Evolutionary conservation across 1,140 invertebrate species (phyloP).

Genomic region (Lithobius niger): DNA sequence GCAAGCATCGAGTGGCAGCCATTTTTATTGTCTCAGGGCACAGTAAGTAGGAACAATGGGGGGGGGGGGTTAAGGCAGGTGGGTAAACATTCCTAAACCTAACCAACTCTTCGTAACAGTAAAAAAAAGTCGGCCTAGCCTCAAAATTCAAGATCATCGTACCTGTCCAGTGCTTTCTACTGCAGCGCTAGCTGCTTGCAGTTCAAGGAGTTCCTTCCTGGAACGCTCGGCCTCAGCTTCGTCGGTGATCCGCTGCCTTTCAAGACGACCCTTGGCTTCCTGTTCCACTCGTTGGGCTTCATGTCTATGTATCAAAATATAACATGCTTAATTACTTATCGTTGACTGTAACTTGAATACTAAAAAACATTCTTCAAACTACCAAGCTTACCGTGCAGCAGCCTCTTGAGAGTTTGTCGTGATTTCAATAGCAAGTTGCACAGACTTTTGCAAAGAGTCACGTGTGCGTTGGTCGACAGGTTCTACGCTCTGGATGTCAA

Average conservation of each 20-base stretch:
- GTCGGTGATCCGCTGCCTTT: constrained; percentile 38
- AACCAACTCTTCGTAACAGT: background rate
- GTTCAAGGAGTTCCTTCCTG: constrained; percentile 32
- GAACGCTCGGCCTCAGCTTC: constrained; percentile 37
- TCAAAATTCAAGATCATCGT: too few relatives aligned
- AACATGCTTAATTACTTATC: constrained; percentile 7
- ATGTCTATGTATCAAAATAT: constrained; percentile 28
- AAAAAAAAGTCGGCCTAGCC: too few relatives aligned
- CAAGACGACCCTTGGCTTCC: constrained; percentile 37
- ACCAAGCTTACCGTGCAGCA: constrained; percentile 34
- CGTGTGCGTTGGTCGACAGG: constrained; percentile 41
- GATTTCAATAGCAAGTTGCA: constrained; percentile 39
- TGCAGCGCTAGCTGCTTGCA: constrained; percentile 32
- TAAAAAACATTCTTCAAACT: background rate
- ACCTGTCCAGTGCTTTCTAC: constrained; percentile 33
- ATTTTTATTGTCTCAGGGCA: too few relatives aligned
- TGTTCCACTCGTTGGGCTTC: constrained; percentile 41
- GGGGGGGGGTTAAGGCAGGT: background rate
- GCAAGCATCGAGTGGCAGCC: too few relatives aligned
- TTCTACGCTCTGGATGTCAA: constrained; percentile 41
- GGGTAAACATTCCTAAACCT: background rate
- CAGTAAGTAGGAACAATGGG: too few relatives aligned
- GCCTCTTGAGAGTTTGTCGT: constrained; percentile 39
- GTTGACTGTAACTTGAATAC: background rate
- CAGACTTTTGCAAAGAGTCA: constrained; percentile 39